These are phyloP conservation scores for Trichogramma dendrolimi DNA, from an alignment of 2,888 invertebrate genomes.

Conservation along the genomic window DNA sequence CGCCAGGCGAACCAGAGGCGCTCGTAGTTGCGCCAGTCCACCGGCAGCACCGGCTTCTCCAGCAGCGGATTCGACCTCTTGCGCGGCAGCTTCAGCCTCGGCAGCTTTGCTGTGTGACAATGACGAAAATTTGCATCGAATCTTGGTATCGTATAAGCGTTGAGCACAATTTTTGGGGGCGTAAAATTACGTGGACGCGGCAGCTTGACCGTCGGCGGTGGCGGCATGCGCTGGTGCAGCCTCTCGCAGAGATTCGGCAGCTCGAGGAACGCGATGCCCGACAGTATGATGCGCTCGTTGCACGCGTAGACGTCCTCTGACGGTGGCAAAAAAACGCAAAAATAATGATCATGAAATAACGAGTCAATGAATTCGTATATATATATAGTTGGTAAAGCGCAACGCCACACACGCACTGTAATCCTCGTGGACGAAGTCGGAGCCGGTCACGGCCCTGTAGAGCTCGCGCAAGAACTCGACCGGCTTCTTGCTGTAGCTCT, in stretches of 20 bases:
- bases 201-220: slow-evolving; percentile 30
- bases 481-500: slow-evolving; percentile 34
- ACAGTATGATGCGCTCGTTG: slow-evolving; percentile 44
- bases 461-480: slow-evolving; percentile 42
- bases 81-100: slow-evolving; percentile 13
- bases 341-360: background rate
- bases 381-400: background rate
- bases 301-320: slow-evolving; percentile 43
- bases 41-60: slow-evolving; percentile 31
- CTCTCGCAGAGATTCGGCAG: slow-evolving; percentile 42
- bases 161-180: too few relatives aligned
- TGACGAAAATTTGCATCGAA: background rate
- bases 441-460: slow-evolving; percentile 42
- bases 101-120: slow-evolving; percentile 34
- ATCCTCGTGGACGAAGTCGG: slow-evolving; percentile 42
- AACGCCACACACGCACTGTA: slow-evolving; percentile 36
- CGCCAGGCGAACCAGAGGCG: slow-evolving; percentile 35
- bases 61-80: slow-evolving; percentile 35
- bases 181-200: slow-evolving; percentile 42
- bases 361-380: background rate
- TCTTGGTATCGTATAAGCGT: too few relatives aligned
- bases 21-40: slow-evolving; percentile 36
- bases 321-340: slow-evolving; percentile 18
- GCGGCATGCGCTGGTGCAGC: slow-evolving; percentile 40
- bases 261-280: slow-evolving; percentile 46